Conservation (phyloP, 2,797 vertebrate genomes). For the Ctenopoma kingsleyae region DNA sequence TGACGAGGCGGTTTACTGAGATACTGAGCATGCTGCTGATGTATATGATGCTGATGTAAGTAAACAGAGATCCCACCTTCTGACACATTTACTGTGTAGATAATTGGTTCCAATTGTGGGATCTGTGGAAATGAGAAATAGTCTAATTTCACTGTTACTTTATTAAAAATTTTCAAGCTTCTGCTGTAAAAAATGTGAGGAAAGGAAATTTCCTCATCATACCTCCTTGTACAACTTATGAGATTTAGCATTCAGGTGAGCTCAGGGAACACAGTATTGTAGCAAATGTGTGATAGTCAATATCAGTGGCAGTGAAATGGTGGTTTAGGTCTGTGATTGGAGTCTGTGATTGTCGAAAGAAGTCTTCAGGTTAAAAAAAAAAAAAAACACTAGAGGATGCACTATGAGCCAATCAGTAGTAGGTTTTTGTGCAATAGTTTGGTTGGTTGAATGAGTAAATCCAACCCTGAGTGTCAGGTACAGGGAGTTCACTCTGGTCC, state of each 20-base stretch:
- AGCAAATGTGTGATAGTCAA: slow-evolving; percentile 68
- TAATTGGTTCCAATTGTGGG: not conserved
- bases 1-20: slow-evolving; percentile 26
- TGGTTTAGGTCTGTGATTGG: slow-evolving; percentile 16
- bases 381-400: slow-evolving; percentile 15
- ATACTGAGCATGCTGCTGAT: slow-evolving; percentile 39
- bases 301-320: slow-evolving; percentile 21
- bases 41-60: slow-evolving; percentile 34
- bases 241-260: slow-evolving; percentile 53
- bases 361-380: slow-evolving; percentile 44
- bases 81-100: slow-evolving; percentile 14
- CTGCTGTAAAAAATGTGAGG: slow-evolving; percentile 18
- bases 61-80: slow-evolving; percentile 16
- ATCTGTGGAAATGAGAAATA: slow-evolving; percentile 15
- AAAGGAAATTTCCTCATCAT: not conserved
- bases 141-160: slow-evolving; percentile 12
- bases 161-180: not conserved
- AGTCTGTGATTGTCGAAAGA: slow-evolving; percentile 54
- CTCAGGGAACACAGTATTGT: slow-evolving; percentile 80
- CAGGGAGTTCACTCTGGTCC: slow-evolving; percentile 50
- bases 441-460: slow-evolving; percentile 55
- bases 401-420: slow-evolving; percentile 43
- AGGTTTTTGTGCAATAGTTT: slow-evolving; percentile 76
- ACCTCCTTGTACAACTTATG: slow-evolving; percentile 27
- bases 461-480: slow-evolving; percentile 58